Base-by-base conservation (phyloP, 2,113 vertebrate genomes). In the Tringa solitaria region DNA sequence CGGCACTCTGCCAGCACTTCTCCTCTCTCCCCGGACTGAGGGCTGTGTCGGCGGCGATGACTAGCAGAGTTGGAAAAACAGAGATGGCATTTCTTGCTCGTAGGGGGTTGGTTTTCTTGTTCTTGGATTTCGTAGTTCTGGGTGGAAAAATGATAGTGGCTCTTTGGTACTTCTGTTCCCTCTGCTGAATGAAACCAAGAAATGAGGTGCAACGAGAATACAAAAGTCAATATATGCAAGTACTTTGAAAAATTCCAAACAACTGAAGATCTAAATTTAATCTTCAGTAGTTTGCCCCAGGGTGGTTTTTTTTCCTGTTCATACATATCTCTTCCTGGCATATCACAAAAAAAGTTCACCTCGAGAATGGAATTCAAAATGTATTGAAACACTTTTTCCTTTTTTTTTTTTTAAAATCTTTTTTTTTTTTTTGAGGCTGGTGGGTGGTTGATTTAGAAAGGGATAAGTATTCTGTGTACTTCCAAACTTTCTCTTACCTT, bases 311-410 rank as follows among this genome's bases (percentile, higher is more conserved):
- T 88, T 95, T 70, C 59, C 0, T 91, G 54, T 90, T 91, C 35
- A 19, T 48, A 63, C 57, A 10, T 74, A 43, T 78, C 4, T 78
- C 37, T 76, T 75, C 23, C 35, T 87, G 75, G 39, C 28, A 51
- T 54, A 63, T 53, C n/a, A 64, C 39, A 74, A 87, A 59, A 24
- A 41, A 41, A 84, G 28, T 92, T 95, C 53, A 90, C 68, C 59
- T 86, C n/a, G 30, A 85, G 78, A 93, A 91, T 33, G 89, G 64
- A 90, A 91, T 96, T 80, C 33, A 48, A 60, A 93, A 72, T 11
- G 14, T 65, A 56, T 9, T 43, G 46, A 84, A 85, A 61, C 3
- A 8, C 6, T 41, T 92, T 18, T n/a, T 26, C 60, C 0, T 61
- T 16, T 50, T 17, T 10, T 19, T 12, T 10, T 1, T 18, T 13